These are phyloP conservation scores for Troides helena DNA, from an alignment of 2,888 invertebrate genomes.

Conservation along the genomic window DNA sequence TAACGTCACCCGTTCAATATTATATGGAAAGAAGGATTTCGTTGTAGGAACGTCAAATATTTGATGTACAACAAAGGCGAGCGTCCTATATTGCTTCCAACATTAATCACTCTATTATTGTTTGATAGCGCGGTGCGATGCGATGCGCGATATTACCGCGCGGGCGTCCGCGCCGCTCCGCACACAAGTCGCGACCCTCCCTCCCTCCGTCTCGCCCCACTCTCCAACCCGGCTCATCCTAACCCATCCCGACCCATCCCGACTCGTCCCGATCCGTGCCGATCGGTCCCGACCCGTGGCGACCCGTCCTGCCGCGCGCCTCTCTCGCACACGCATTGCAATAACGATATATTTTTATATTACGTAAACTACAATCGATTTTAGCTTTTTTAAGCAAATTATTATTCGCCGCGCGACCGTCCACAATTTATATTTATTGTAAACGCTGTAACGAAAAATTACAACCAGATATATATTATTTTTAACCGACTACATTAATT, in stretches of 20 bases:
- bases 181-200: not conserved
- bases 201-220: too few species aligned
- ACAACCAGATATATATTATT: too few species aligned
- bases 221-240: too few species aligned
- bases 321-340: conserved; percentile 4
- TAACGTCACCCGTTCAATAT: conserved; percentile 15
- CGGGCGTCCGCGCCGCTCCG: conserved; percentile 5
- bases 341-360: conserved; percentile 24
- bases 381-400: too few species aligned
- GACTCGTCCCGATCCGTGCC: too few species aligned
- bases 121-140: conserved; percentile 3
- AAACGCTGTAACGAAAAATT: too few species aligned
- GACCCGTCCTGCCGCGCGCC: too few species aligned
- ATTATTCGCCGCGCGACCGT: too few species aligned
- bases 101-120: conserved; percentile 30
- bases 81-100: conserved; percentile 27
- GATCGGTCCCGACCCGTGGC: too few species aligned
- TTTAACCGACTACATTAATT: too few species aligned
- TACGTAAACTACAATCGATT: conserved; percentile 18
- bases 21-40: conserved; percentile 20
- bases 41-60: conserved; percentile 28
- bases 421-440: too few species aligned
- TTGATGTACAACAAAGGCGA: conserved; percentile 29
- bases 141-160: conserved; percentile 19
- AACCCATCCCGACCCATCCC: too few species aligned